Percentiles rank a stretch among this genome's conserved stretches.
Conservation (phyloP, 2,888 invertebrate genomes). For the Nephrotoma appendiculata region DNA sequence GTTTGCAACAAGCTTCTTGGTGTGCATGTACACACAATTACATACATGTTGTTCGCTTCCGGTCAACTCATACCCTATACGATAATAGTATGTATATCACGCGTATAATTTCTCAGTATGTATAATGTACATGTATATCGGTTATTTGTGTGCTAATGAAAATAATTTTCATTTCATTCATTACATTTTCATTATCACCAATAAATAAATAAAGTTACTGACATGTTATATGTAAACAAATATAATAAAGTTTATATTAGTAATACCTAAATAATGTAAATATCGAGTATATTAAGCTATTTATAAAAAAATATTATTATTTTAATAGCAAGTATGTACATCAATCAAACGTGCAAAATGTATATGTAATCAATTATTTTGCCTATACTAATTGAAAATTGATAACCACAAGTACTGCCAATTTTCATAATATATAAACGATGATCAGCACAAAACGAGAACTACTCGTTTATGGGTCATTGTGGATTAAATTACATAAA, state of each 20-base stretch:
- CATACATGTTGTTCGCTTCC: too few species aligned
- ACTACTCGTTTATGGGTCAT: not conserved
- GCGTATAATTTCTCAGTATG: not conserved
- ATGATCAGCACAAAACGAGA: not conserved
- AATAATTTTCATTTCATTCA: not conserved
- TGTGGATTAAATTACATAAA: too few species aligned
- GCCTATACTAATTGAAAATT: not conserved
- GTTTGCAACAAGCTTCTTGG: too few species aligned
- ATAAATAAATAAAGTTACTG: not conserved
- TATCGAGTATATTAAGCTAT: not conserved
- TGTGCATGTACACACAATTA: too few species aligned
- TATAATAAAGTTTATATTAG: not conserved
- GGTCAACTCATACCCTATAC: not conserved
- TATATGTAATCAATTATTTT: not conserved
- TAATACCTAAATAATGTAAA: too few species aligned
- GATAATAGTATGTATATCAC: not conserved
- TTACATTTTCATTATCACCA: not conserved
- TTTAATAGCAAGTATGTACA: not conserved
- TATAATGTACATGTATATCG: not conserved
- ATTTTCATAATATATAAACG: not conserved
- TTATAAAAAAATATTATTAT: not conserved
- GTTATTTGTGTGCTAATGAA: not conserved
- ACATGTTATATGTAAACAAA: not conserved
- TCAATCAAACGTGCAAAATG: not conserved
- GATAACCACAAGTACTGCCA: not conserved